Conservation (phyloP, 2,113 vertebrate species). For the Eupsittula cactorum region DNA sequence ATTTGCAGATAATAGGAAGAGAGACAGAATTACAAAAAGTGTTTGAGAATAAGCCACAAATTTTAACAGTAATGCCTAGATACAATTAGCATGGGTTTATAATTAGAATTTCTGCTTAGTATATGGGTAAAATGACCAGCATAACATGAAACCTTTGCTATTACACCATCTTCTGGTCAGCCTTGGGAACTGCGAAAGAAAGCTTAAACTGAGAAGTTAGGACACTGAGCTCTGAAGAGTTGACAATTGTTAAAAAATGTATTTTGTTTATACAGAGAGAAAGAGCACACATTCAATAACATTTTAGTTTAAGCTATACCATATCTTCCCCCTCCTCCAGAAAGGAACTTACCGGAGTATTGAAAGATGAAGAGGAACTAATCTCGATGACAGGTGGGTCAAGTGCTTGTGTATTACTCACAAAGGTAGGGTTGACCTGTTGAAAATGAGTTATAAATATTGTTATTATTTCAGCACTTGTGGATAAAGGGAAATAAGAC, state of each 20-base stretch:
- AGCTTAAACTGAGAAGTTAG: not conserved
- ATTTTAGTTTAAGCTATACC: not conserved
- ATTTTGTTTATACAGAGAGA: not conserved
- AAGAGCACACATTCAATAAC: not conserved
- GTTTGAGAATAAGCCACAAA: not conserved
- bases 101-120: not conserved
- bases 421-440: constrained; percentile 82
- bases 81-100: not conserved
- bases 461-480: not conserved
- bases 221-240: not conserved
- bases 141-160: not conserved
- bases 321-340: too few relatives aligned
- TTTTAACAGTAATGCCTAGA: not conserved
- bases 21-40: not conserved
- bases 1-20: not conserved
- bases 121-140: not conserved
- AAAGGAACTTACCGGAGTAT: constrained; percentile 65
- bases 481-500: not conserved
- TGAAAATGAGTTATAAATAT: not conserved
- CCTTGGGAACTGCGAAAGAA: not conserved
- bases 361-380: constrained; percentile 47
- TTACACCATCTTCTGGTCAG: constrained; percentile 52
- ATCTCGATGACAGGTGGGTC: constrained; percentile 82
- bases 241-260: fast-evolving
- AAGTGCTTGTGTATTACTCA: constrained; percentile 78